Base-by-base conservation (phyloP, 1,140 invertebrate species). In the Arctopsyche grandis region DNA sequence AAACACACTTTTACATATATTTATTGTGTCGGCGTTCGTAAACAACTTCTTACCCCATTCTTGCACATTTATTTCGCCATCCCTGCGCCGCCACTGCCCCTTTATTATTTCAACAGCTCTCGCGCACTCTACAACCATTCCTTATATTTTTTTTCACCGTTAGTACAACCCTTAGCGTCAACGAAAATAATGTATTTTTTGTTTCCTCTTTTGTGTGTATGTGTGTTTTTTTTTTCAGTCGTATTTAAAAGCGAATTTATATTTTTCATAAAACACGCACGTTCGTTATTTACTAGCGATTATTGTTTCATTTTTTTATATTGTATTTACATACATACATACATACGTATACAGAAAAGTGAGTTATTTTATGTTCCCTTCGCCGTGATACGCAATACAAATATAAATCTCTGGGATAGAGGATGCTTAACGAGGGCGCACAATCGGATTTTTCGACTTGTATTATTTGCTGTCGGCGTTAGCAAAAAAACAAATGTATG, bases 1-100 rank as follows among this genome's bases (percentile, higher is more conserved):
- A 66, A 26, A 58, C 74, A 58, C 74, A 76, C 74, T 76, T 76
- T 76, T 76, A 76, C 74, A 76, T 63, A 63, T 76, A 76, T 76
- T 76, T 76, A 76, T 76, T 66, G 52, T 63, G 74, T 43, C 74
- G n/a, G 58, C 9, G 74, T 76, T 76, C 74, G 74, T 76, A 76
- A 76, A 76, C 74, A 76, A 76, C 74, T 76, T 76, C 44, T 71
- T 48, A 46, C 69, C 21, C 14, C 69, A 21, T 71, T 71, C 44
- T 46, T 29, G n/a, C n/a, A 16, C 22, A 19, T 19, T 66, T 66
- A 26, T 66, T 66, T 66, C 24, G 12, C 48, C 48, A 52, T 52
- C 48, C 48, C 29, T 9, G 56, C 56, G 56, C 14, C 16, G 16
- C 9, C n/a, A 60, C 16, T 21, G 56, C 56, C 14, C n/a, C 63